Base-by-base conservation (phyloP, 1,140 invertebrate species). In the Bombus difficillimus region DNA sequence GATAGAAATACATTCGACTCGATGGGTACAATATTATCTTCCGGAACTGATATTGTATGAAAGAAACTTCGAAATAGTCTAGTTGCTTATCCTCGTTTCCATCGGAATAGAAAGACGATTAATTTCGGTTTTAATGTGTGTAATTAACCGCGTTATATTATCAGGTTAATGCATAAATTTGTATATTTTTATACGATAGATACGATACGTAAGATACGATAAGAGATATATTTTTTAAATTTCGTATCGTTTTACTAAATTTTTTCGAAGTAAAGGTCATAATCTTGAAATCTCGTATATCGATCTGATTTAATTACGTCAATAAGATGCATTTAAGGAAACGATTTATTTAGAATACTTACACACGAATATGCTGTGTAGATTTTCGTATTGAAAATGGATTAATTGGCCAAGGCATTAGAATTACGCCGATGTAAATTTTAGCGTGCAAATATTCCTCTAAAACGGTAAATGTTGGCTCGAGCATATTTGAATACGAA, bases 21-120 rank as follows among this genome's bases (percentile, higher is more conserved):
- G 78, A 80, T 69, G 43, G 64, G 34, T 69, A 80, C 64, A 69
- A 80, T 80, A 80, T 80, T 80, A 80, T 80, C 43, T 80, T 80
- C 78, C 78, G 78, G 78, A 53, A 80, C 62, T 68, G 77, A 79
- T 79, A 79, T 64, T 41, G 41, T 28, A 68, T 47, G 41, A 79
- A 79, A 68, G 64, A 32, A 79, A 41, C 41, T n/a, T 64, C 15
- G 59, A 43, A 77, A 77, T 64, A 32, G 59, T 64, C 37, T 41
- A 18, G 57, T n/a, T 41, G 59, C 3, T 78, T 64, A 39, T 66
- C 15, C 28, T 10, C 10, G 34, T 13, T 34, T 62, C 28, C 59
- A 62, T 10, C 28, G 28, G 1, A 5, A 62, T 5, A 1, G 59
- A 5, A 62, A 62, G 47, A 53, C 47, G 47, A 53, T 53, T 53